Evolutionary conservation across 2,888 invertebrate genomes (phyloP).

Genomic region (Lithophane semibrunnea): DNA sequence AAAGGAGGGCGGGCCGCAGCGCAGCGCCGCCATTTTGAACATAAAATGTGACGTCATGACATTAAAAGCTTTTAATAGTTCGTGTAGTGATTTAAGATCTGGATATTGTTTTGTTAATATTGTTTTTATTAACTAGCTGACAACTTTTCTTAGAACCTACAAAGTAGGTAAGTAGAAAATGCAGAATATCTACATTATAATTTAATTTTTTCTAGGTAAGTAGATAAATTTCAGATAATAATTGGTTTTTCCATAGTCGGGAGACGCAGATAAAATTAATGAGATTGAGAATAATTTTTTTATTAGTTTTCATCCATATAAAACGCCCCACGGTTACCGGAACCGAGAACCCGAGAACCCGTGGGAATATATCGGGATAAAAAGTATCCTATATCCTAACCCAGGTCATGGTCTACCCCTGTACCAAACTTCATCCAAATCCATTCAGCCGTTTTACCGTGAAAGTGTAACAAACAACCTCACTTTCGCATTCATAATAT

Average conservation of each 20-base stretch:
- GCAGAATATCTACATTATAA: background rate
- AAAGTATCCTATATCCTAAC: no score
- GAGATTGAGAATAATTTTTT: background rate
- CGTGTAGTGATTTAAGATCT: conserved; percentile 2
- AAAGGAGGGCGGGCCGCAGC: conserved; percentile 19
- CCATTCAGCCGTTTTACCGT: no score
- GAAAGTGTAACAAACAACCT: no score
- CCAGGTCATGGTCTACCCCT: no score
- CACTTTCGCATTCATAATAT: no score
- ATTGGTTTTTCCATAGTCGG: background rate
- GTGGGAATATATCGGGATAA: no score
- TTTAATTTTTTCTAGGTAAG: no score
- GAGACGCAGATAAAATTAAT: background rate
- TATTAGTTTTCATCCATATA: background rate
- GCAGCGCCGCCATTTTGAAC: conserved; percentile 42
- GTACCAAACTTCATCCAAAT: no score
- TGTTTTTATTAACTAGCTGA: background rate
- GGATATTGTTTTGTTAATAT: conserved; percentile 1
- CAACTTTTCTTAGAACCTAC: background rate
- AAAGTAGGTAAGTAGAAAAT: background rate
- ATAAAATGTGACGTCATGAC: conserved; percentile 47
- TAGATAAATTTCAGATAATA: background rate
- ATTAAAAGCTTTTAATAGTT: conserved; percentile 28
- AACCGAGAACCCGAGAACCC: no score
- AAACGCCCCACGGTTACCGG: no score